A percentile compares a stretch with the other conserved stretches of the same genome.
phyloP scores from a whole-genome alignment of 2,113 vertebrate species.

The Odontesthes bonariensis region DNA sequence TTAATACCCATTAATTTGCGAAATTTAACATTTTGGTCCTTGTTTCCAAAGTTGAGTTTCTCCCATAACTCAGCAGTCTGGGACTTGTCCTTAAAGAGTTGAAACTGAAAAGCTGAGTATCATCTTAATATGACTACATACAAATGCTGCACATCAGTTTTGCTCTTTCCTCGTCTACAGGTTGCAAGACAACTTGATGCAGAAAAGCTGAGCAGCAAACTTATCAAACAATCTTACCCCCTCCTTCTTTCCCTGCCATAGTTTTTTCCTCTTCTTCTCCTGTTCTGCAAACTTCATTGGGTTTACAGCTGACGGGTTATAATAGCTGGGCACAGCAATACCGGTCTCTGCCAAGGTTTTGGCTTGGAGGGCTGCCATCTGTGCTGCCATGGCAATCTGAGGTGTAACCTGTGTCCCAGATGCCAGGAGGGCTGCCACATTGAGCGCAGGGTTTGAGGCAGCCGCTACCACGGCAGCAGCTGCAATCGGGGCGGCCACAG shows the following conservation, averaged over 20 bases:
- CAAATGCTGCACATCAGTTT: neutral
- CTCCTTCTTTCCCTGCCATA: conserved; percentile 99
- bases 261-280: conserved; percentile 96
- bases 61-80: conserved; percentile 99
- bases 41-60: conserved; percentile 98
- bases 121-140: neutral
- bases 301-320: conserved; percentile 97
- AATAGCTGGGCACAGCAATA: conserved; percentile 98
- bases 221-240: conserved; percentile 89
- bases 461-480: conserved; percentile 56
- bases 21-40: conserved; percentile 99
- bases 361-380: conserved; percentile 97
- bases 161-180: neutral
- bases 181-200: neutral
- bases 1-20: conserved; percentile 99
- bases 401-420: conserved; percentile 98
- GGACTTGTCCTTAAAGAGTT: conserved; percentile 90
- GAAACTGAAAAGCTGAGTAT: neutral
- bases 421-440: conserved; percentile 95
- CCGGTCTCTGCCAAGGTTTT: conserved; percentile 97
- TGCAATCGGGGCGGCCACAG: conserved; percentile 65
- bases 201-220: neutral
- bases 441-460: conserved; percentile 89
- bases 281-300: conserved; percentile 98
- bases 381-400: conserved; percentile 98